Evolutionary conservation across 1,140 invertebrate genomes (phyloP).

Genomic region (Philaenus spumarius): DNA sequence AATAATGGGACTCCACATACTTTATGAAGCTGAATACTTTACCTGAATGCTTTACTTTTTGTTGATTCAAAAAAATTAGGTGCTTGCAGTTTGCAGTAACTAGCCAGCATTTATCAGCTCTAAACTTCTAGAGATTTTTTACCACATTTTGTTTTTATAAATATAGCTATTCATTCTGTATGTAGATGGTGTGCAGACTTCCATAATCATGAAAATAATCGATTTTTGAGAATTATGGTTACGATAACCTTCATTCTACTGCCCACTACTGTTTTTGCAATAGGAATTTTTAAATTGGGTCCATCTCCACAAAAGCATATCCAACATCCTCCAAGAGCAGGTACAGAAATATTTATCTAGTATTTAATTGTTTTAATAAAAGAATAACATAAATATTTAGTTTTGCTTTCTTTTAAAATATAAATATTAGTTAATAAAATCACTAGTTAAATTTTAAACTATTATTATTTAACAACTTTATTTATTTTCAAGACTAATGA

Average conservation of each 20-base stretch:
- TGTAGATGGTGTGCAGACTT: conserved; percentile 11
- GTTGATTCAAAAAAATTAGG: no score
- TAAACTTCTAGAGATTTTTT: no score
- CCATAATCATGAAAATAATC: conserved; percentile 1
- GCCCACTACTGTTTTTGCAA: not conserved
- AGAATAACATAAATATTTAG: not conserved
- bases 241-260: not conserved
- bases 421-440: not conserved
- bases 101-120: no score
- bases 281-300: not conserved
- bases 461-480: not conserved
- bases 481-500: no score
- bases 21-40: no score
- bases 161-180: no score
- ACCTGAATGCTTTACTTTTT: no score
- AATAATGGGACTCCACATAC: no score
- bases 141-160: no score
- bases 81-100: no score
- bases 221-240: conserved; percentile 2
- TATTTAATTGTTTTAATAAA: not conserved
- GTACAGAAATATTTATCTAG: not conserved
- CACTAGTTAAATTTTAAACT: not conserved
- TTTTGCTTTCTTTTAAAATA: not conserved
- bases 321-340: not conserved
- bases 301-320: not conserved